Evolutionary conservation across 2,113 vertebrate species (phyloP).

Genomic region (Oncorhynchus keta): DNA sequence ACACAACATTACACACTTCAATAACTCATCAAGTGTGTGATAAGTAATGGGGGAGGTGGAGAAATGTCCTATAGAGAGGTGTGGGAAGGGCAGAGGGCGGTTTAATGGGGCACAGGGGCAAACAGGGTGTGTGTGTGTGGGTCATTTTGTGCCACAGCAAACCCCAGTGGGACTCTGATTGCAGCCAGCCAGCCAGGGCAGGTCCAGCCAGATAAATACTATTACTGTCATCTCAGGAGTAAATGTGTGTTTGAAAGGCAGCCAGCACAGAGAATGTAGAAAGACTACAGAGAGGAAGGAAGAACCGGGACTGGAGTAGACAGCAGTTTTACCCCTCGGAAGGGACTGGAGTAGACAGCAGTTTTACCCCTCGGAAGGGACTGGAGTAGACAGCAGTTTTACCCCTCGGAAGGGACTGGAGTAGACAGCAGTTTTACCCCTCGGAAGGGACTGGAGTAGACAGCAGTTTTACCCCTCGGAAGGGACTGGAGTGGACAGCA

Average conservation of each 20-base stretch:
- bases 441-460: not conserved
- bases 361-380: no score
- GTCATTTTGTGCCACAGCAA: slow-evolving; percentile 57
- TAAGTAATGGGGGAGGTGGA: no score
- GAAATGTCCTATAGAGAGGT: no score
- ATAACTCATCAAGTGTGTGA: no score
- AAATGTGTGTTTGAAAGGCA: slow-evolving; percentile 65
- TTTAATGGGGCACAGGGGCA: no score
- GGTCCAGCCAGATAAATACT: slow-evolving; percentile 61
- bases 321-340: not conserved
- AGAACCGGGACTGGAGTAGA: not conserved
- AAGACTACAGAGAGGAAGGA: not conserved
- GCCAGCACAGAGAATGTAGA: not conserved
- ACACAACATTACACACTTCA: no score
- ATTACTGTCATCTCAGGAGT: slow-evolving; percentile 65
- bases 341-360: not conserved
- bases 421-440: no score
- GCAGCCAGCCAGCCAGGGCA: slow-evolving; percentile 66
- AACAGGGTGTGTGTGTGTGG: no score
- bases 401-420: not conserved
- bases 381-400: not conserved
- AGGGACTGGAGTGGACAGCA: no score
- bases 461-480: not conserved
- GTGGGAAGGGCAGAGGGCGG: no score
- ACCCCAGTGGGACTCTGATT: slow-evolving; percentile 70